Evolutionary conservation across 2,888 invertebrate species (phyloP), one percentile per base, ranked within the genome.

Genomic region (Latheticus oryzae): DNA sequence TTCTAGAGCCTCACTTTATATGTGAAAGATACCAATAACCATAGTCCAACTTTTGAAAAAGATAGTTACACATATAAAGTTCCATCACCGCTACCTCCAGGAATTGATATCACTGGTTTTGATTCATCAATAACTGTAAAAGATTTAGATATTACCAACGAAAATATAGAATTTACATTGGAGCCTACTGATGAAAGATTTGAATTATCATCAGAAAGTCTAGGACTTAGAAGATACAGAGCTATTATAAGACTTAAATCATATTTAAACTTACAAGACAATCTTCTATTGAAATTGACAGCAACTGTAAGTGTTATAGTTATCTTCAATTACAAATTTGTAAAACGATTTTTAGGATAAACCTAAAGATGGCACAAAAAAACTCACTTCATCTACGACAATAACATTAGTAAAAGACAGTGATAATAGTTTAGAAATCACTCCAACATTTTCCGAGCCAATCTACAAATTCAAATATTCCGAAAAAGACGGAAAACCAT

Each of bases 91-190:
- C 60, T 72, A 12, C 63, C 82, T 26, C 81, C 81, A 5, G 78
- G 79, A 1, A 78, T 73, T 53, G 65, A 76, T 8, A 69, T 84
- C 15, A 80, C 82, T 1, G 73, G 78, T 40, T 71, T 78, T n/a
- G 76, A 79, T 28, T 58, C 53, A 1, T 72, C 75, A 16, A 78
- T 85, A 5, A 71, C 68, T 33, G 83, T 78, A 0, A 73, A 78
- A 63, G 85, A 85, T 67, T 76, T 82, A 13, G 84, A 85, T 68
- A 78, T 85, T 5, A 81, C 83, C 0, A 84, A 82, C 35, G 62
- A 58, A 5, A 9, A 56, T 1, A 50, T 77, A 5, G 62, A 21
- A 2, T 74, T 74, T 54, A 45, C 53, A 2, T 61, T 74, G 5
- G 47, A 51, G 19, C 66, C 70, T 2, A 61, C n/a, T n/a, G n/a